Evolutionary conservation across 2,113 vertebrate genomes (phyloP).

Genomic region (Vireo altiloquus): DNA sequence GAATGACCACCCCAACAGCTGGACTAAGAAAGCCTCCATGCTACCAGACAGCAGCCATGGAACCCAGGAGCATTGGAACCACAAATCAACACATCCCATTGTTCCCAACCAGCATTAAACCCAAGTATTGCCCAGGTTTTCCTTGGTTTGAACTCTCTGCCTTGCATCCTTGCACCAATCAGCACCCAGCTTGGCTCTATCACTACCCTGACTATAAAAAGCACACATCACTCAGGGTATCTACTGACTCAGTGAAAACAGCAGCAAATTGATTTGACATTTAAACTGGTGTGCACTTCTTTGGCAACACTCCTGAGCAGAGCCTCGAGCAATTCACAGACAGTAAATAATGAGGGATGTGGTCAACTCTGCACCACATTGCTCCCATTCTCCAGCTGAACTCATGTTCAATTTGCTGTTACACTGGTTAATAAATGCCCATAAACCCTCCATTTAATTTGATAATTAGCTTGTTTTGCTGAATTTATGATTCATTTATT

Average conservation of each 20-base stretch:
- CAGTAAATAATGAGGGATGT: neutral
- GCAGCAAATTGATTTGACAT: slow-evolving; percentile 13
- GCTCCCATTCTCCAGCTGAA: neutral
- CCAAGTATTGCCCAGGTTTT: neutral
- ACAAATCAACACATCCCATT: neutral
- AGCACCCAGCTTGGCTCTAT: neutral
- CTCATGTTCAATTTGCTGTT: neutral
- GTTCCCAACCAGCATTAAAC: neutral
- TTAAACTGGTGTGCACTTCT: neutral
- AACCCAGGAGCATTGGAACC: neutral
- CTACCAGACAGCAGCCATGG: neutral
- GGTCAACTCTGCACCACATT: rapidly evolving
- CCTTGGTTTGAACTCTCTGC: neutral
- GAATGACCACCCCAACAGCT: neutral
- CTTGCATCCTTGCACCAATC: rapidly evolving
- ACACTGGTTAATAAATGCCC: neutral
- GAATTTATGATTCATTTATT: neutral
- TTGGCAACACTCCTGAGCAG: neutral
- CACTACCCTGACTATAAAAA: neutral
- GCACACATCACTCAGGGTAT: rapidly evolving
- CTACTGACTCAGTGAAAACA: neutral
- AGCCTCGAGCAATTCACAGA: neutral
- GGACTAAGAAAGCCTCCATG: neutral
- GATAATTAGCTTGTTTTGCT: neutral
- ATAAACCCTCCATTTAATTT: neutral